Conservation (phyloP, 2,888 invertebrate genomes). For the Clistopyga incitator region DNA sequence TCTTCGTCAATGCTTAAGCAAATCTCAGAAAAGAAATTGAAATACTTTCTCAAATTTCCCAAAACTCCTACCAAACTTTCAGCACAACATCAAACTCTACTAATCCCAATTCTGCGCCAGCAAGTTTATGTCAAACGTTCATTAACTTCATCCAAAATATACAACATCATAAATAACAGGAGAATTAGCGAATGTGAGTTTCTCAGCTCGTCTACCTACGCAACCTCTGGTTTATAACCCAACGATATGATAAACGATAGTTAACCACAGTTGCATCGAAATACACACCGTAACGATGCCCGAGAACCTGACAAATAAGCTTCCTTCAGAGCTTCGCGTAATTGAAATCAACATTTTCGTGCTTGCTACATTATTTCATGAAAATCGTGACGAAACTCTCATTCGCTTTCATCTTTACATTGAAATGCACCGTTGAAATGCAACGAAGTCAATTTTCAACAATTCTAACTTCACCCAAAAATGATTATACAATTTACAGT, state of each 20-base stretch:
- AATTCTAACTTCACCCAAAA: too few species aligned
- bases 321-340: not conserved
- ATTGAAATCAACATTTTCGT: not conserved
- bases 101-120: not conserved
- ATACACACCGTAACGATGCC: not conserved
- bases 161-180: not conserved
- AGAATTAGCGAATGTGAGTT: slow-evolving; percentile 47
- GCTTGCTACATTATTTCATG: not conserved
- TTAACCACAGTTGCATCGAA: not conserved
- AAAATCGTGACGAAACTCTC: slow-evolving; percentile 6
- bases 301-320: not conserved
- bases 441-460: too few species aligned
- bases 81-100: not conserved
- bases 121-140: slow-evolving; percentile 31
- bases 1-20: too few species aligned
- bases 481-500: too few species aligned
- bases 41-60: not conserved
- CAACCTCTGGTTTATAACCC: slow-evolving; percentile 1
- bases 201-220: not conserved
- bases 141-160: not conserved
- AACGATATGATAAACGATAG: not conserved
- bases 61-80: not conserved
- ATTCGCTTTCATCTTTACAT: slow-evolving; percentile 13
- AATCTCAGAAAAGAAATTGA: not conserved
- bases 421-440: too few species aligned